Evolutionary conservation across 2,888 invertebrate genomes (phyloP), one percentile per base, ranked within the genome.

Genomic region (Drosophila vallismaia): DNA sequence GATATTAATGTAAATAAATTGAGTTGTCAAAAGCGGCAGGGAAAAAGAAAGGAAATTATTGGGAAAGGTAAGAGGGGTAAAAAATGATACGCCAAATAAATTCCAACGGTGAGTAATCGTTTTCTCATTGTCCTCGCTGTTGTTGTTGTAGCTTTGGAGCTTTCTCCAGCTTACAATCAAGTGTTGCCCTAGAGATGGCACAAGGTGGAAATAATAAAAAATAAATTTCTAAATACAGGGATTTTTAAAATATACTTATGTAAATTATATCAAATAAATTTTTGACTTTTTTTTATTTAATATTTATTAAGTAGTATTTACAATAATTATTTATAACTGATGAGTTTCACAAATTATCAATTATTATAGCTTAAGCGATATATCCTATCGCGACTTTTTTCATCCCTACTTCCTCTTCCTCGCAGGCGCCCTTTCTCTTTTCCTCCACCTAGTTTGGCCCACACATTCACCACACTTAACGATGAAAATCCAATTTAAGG

Each of bases 1-100:
- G 88, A 91, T 91, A 91, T 91, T 91, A 91, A 91, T 91, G 91
- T 90, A 91, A 91, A 91, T 91, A 91, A 91, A 91, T 91, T 91
- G 91, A 91, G 91, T 91, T 91, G 91, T 91, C 91, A 91, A 89
- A 90, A 31, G 31, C 10, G 28, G 29, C 5, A 12, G 9, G 7
- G 19, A 40, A 8, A 40, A 24, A 58, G 10, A 44, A 29, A 45
- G 36, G 10, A 44, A 33, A 26, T 24, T 2, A 14, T 5, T 6
- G 31, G 7, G 19, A 8, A 12, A 12, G 24, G 24, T 14, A 8
- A 1, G 36, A 7, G 36, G 10, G 38, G n/a, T 52, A 31, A 66
- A 46, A 66, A 90, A 91, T 91, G 91, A 91, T 91, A 91, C 90
- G 90, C 89, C 89, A 91, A 91, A 91, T 91, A 91, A 91, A 91